These are phyloP conservation scores for Drosophila leonis DNA, from an alignment of 2,888 invertebrate species.

Conservation along the genomic window DNA sequence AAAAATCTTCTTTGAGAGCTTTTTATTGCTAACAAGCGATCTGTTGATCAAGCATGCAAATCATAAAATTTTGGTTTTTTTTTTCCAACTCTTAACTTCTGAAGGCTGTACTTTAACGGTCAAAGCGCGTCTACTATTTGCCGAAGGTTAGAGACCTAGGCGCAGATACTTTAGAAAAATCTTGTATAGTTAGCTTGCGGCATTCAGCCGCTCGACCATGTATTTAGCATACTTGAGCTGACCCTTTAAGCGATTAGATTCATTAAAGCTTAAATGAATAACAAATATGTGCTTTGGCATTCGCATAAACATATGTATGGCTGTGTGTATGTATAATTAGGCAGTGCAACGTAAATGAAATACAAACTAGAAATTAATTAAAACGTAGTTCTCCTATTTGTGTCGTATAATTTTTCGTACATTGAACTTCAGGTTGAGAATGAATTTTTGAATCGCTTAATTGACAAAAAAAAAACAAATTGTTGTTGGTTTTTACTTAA, in stretches of 20 bases:
- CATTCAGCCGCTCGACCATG: conserved; percentile 23
- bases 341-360: not conserved
- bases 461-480: not conserved
- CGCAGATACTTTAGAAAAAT: conserved; percentile 8
- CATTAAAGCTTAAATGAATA: conserved; percentile 18
- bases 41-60: conserved; percentile 15
- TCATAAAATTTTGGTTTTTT: conserved; percentile 2
- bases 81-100: conserved; percentile 19
- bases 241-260: conserved; percentile 4
- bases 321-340: not conserved
- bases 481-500: not conserved
- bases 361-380: not conserved
- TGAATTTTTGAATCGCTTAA: not conserved
- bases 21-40: conserved; percentile 1
- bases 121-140: conserved; percentile 42
- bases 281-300: not conserved
- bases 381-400: not conserved
- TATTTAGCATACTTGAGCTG: conserved; percentile 17
- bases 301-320: not conserved
- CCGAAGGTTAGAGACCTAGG: conserved; percentile 47
- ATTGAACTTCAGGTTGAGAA: conserved; percentile 6
- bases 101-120: conserved; percentile 62
- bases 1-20: conserved; percentile 5
- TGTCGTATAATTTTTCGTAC: not conserved
- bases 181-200: conserved; percentile 32